A percentile compares a stretch with the other conserved stretches of the same genome.
Conservation (phyloP, 2,113 vertebrate species). For the Gadus chalcogrammus region DNA sequence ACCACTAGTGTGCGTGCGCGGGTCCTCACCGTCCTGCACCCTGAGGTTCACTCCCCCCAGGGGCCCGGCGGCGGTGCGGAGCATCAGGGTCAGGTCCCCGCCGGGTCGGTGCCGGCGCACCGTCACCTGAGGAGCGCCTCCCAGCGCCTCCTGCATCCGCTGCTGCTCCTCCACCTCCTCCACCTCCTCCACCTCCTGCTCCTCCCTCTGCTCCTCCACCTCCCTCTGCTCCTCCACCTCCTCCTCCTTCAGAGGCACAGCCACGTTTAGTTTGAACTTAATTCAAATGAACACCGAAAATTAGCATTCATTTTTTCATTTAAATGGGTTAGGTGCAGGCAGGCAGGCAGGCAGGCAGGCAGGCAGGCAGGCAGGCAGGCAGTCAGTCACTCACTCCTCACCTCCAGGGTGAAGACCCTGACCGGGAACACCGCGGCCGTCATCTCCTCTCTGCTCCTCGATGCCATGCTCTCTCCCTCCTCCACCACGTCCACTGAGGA, state of each 20-base stretch:
- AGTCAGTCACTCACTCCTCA: too few relatives aligned
- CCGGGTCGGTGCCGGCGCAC: conserved; percentile 28
- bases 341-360: too few relatives aligned
- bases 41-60: conserved; percentile 30
- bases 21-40: conserved; percentile 52
- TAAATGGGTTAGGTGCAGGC: too few relatives aligned
- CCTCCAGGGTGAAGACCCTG: conserved; percentile 26
- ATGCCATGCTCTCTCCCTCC: not conserved
- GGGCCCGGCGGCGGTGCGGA: conserved; percentile 34
- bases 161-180: not conserved
- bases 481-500: too few relatives aligned
- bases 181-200: not conserved
- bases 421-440: conserved; percentile 31
- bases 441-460: conserved; percentile 41
- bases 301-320: too few relatives aligned
- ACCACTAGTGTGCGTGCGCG: too few relatives aligned
- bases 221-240: conserved; percentile 12
- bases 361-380: too few relatives aligned
- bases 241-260: conserved; percentile 36
- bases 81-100: conserved; percentile 34
- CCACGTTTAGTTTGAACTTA: too few relatives aligned
- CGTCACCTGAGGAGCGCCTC: conserved; percentile 1
- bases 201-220: too few relatives aligned
- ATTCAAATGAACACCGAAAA: too few relatives aligned
- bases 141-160: not conserved